Percentiles rank a stretch among this genome's conserved stretches.
These are phyloP conservation scores for Cerastis rubricosa DNA, from an alignment of 2,888 invertebrate genomes.

Conservation along the genomic window DNA sequence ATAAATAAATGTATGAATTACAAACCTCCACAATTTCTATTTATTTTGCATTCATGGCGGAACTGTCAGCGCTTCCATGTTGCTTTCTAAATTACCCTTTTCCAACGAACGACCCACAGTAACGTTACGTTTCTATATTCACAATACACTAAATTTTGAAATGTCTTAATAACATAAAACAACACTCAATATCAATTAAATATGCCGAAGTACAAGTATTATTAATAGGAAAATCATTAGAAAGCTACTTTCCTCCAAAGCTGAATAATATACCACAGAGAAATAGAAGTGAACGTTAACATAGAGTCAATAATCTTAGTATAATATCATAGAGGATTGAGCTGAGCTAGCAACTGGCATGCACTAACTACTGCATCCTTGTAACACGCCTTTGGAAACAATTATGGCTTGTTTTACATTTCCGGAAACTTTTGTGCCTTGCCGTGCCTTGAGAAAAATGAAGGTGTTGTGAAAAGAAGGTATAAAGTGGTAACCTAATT, in stretches of 20 bases:
- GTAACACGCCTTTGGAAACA: neutral
- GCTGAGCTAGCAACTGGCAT: neutral
- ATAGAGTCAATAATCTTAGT: conserved; percentile 27
- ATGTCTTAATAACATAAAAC: conserved; percentile 31
- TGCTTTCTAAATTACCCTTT: conserved; percentile 87
- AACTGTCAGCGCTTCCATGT: conserved; percentile 91
- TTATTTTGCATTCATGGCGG: conserved; percentile 92
- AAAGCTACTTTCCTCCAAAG: conserved; percentile 87
- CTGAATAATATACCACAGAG: conserved; percentile 72
- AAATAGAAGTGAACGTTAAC: conserved; percentile 48
- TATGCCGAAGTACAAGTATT: conserved; percentile 62
- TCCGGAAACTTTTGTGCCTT: neutral
- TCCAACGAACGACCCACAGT: conserved; percentile 54
- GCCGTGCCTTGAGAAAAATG: neutral
- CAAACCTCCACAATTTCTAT: conserved; percentile 89
- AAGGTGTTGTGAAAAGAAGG: neutral
- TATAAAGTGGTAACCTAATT: neutral
- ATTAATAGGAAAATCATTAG: conserved; percentile 81
- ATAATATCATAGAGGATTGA: neutral
- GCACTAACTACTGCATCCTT: neutral
- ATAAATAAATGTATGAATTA: conserved; percentile 69
- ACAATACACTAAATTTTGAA: conserved; percentile 42
- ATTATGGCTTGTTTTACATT: neutral
- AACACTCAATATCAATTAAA: conserved; percentile 33
- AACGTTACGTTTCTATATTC: conserved; percentile 39